Base-by-base conservation (phyloP, 2,888 invertebrate species). In the Acronicta leporina region DNA sequence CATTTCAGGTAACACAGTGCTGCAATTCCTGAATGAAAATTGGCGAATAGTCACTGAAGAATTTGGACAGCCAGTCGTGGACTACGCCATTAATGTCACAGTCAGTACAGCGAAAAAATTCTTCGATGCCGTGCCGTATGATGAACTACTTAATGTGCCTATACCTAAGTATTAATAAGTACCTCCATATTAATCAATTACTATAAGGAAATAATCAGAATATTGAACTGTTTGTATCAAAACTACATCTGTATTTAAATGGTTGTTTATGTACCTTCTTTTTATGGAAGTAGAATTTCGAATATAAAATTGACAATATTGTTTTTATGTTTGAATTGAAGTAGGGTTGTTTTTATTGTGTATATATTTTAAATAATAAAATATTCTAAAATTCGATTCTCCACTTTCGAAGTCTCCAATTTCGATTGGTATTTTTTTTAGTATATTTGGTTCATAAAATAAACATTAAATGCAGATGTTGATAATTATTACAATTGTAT, bases 41-140 rank as follows among this genome's bases (percentile, higher is more conserved):
- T 94, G 94, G 94, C 82, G 93, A 50, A 86, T 91, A 38, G 94
- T 94, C 25, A 92, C 94, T 0, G 94, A 94, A 75, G 94, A 94
- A 68, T 94, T 94, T 40, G 94, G 94, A 0, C 88, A 93, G 61
- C 94, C 94, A 0, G 93, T 94, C 0, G 93, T 94, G 4, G 94
- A 94, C 68, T 94, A 87, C 62, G 94, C 94, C 0, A 84, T 94
- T 75, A 94, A 94, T 55, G 92, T 90, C 0, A 93, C 94, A 0
- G 88, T 94, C 2, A 86, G 80, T 33, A 94, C 94, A 0, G 92
- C 94, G 0, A 92, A 83, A 62, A 92, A 92, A 67, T 94, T 94
- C 85, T 94, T 94, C 58, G 86, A 87, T 16, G 91, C 93, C 0
- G 92, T 94, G 0, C 94, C 94, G 0, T 93, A 93, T 38, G 94